Base-by-base conservation (phyloP, 2,797 vertebrate species). In the Kryptopterus vitreolus region DNA sequence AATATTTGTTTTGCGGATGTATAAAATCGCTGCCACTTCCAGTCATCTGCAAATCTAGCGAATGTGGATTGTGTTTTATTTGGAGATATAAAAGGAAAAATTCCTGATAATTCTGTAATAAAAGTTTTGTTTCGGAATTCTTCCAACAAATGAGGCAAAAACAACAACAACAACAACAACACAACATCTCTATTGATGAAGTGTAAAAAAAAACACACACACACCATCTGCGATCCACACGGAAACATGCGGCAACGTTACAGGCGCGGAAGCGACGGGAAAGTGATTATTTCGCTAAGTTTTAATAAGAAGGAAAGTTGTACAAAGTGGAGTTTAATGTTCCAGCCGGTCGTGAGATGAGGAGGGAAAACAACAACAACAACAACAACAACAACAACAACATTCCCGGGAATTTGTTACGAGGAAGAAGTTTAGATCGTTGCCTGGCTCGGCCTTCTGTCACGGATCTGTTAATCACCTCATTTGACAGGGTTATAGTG, bases 401-500 rank as follows among this genome's bases (percentile, higher is more conserved):
- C n/a, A n/a, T n/a, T n/a, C n/a, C n/a, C n/a, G n/a, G 4, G 1
- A 7, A n/a, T 68, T 66, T 48, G 65, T 26, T 52, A 18, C 24
- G 33, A 5, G 48, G 18, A 48, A 16, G 15, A 29, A 16, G 11
- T 48, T 48, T 18, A 18, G 24, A 15, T 15, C 29, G 8, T 26
- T n/a, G 29, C 33, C 48, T 33, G 15, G 7, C 9, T 13, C 16
- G 29, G 31, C 33, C 48, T 35, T 68, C 63, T 82, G 79, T 69
- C 68, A 79, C 70, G 59, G 83, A 82, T 82, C 73, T 79, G 77
- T 84, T 86, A 65, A 78, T 82, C 69, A 62, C 18, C 55, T 65
- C 46, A 24, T 53, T 26, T 57, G 76, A 68, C 16, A 24, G 61
- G 31, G 66, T 66, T 65, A 77, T 29, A 55, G 66, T 73, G 66